These are phyloP conservation scores for Neoascia interrupta DNA, from an alignment of 2,888 invertebrate species.

Conservation along the genomic window DNA sequence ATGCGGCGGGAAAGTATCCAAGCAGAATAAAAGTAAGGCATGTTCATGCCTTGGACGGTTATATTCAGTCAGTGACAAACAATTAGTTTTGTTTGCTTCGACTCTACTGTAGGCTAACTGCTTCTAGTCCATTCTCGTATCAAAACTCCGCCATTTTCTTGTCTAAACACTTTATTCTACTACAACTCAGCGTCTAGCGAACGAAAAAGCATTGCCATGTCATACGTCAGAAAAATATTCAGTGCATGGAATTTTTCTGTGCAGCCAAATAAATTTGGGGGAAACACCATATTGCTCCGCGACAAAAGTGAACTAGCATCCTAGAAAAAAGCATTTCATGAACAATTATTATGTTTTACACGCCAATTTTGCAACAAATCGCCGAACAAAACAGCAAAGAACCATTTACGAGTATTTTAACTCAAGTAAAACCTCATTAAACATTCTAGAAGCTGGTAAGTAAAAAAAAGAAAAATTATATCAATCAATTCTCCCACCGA, in stretches of 20 bases:
- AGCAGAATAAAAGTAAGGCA: no score
- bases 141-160: slow-evolving; percentile 2
- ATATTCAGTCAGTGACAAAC: no score
- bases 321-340: slow-evolving; percentile 20
- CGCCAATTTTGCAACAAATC: slow-evolving; percentile 1
- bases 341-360: slow-evolving; percentile 48
- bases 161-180: slow-evolving; percentile 25
- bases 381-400: slow-evolving; percentile 15
- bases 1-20: no score
- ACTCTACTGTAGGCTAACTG: no score
- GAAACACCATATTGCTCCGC: slow-evolving; percentile 59
- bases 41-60: no score
- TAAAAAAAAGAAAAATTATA: no score
- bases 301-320: slow-evolving; percentile 40
- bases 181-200: slow-evolving; percentile 52
- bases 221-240: slow-evolving; percentile 48
- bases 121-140: background rate
- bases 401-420: slow-evolving; percentile 14
- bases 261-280: slow-evolving; percentile 42
- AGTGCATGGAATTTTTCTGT: slow-evolving; percentile 52
- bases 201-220: slow-evolving; percentile 44
- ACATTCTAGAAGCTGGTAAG: slow-evolving; percentile 51
- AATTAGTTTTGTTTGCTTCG: no score
- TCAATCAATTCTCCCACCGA: no score
- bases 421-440: slow-evolving; percentile 13